Conservation (phyloP, 1,140 invertebrate genomes). For the Scaptodrosophila lebanonensis region DNA sequence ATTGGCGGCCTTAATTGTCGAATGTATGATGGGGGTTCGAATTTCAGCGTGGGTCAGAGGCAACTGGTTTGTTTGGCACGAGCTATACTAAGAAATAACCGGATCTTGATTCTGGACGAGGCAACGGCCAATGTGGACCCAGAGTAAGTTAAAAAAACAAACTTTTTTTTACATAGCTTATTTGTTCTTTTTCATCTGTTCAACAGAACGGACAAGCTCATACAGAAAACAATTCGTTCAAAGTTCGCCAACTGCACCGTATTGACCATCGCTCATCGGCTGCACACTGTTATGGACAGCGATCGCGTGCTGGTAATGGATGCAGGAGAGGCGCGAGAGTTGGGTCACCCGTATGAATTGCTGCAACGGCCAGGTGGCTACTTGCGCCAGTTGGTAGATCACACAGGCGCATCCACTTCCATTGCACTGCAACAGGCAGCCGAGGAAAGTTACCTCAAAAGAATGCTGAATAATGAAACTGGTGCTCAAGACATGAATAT, state of each 20-base stretch:
- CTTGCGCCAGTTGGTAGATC: constrained; percentile 79
- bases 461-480: constrained; percentile 35
- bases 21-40: constrained; percentile 82
- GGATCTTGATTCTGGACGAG: constrained; percentile 88
- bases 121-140: constrained; percentile 85
- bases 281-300: constrained; percentile 90
- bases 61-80: constrained; percentile 88
- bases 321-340: constrained; percentile 82
- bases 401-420: constrained; percentile 78
- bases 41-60: constrained; percentile 87
- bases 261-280: constrained; percentile 89
- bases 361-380: constrained; percentile 79
- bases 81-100: constrained; percentile 85
- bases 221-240: constrained; percentile 82
- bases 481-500: constrained; percentile 39
- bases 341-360: constrained; percentile 83
- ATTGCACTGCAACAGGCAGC: constrained; percentile 73
- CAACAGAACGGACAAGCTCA: constrained; percentile 83
- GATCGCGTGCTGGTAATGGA: constrained; percentile 87
- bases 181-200: not conserved
- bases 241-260: constrained; percentile 87
- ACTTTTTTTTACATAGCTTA: not conserved
- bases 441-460: constrained; percentile 56
- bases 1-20: constrained; percentile 81
- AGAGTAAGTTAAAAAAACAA: constrained; percentile 78